Conservation (phyloP, 2,113 vertebrate genomes). For the Sporophila hypoxantha region DNA sequence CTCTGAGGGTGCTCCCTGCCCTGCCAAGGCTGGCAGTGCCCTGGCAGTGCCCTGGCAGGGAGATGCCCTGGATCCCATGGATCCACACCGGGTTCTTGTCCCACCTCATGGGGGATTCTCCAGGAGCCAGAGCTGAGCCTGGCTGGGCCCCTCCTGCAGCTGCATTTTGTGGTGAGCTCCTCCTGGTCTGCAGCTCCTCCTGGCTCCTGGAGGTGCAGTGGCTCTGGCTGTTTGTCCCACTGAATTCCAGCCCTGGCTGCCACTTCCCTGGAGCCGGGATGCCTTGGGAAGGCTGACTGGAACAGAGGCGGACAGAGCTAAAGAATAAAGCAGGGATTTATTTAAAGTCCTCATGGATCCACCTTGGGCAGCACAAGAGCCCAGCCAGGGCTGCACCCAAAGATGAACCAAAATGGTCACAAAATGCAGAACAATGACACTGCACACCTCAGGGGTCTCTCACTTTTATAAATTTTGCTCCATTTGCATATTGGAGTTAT, state of each 20-base stretch:
- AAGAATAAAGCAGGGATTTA: background rate
- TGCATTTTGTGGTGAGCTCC: background rate
- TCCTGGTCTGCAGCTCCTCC: background rate
- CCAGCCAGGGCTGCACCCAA: too few relatives aligned
- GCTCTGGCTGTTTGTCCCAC: background rate
- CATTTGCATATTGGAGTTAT: too few relatives aligned
- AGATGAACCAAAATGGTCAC: too few relatives aligned
- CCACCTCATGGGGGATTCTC: background rate
- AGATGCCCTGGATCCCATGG: rapidly evolving
- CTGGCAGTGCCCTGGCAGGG: background rate
- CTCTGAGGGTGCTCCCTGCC: background rate
- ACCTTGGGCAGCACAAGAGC: too few relatives aligned
- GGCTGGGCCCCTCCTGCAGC: background rate
- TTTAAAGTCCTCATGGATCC: too few relatives aligned
- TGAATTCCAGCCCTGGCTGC: background rate
- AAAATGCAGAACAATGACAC: too few relatives aligned
- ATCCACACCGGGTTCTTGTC: slow-evolving; percentile 5
- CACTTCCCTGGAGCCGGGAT: background rate
- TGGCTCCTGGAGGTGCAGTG: background rate
- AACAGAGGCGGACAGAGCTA: background rate
- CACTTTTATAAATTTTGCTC: too few relatives aligned
- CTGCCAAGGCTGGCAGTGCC: background rate
- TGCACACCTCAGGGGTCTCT: too few relatives aligned
- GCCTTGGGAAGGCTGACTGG: too few relatives aligned
- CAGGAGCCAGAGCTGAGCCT: background rate